Percentiles rank a stretch among this genome's conserved stretches.
Evolutionary conservation across 2,113 vertebrate species (phyloP).

Genomic region (Gopherus flavomarginatus): DNA sequence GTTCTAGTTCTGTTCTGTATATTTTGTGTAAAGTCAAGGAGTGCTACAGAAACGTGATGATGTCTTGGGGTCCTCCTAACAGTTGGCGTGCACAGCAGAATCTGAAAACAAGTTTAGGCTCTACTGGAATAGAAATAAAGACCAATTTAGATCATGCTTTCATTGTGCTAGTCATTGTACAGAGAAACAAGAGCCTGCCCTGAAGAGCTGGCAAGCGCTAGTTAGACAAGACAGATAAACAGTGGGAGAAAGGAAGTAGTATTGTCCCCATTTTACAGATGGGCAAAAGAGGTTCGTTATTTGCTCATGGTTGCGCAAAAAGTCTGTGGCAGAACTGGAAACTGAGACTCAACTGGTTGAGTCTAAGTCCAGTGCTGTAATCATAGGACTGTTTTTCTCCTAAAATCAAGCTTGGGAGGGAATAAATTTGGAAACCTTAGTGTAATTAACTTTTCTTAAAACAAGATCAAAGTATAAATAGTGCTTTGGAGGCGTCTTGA

Average conservation of each 20-base stretch:
- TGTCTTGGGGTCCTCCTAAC: not conserved
- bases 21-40: not conserved
- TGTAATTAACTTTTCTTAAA: not conserved
- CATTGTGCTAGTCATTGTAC: rapidly evolving
- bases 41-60: not conserved
- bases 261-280: not conserved
- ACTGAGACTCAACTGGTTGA: not conserved
- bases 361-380: not conserved
- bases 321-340: not conserved
- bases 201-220: rapidly evolving
- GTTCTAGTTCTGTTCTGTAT: not conserved
- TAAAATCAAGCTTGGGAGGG: not conserved
- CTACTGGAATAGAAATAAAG: not conserved
- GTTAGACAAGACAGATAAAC: not conserved
- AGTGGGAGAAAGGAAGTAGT: not conserved
- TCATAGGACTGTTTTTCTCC: not conserved
- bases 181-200: not conserved
- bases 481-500: not conserved
- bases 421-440: not conserved
- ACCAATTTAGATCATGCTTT: not conserved
- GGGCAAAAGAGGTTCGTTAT: not conserved
- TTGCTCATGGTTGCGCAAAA: not conserved
- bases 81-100: rapidly evolving
- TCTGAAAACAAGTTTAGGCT: not conserved
- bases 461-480: not conserved